These are phyloP conservation scores for Panthera tigris DNA, from an alignment of 2,113 vertebrate genomes.

Conservation along the genomic window DNA sequence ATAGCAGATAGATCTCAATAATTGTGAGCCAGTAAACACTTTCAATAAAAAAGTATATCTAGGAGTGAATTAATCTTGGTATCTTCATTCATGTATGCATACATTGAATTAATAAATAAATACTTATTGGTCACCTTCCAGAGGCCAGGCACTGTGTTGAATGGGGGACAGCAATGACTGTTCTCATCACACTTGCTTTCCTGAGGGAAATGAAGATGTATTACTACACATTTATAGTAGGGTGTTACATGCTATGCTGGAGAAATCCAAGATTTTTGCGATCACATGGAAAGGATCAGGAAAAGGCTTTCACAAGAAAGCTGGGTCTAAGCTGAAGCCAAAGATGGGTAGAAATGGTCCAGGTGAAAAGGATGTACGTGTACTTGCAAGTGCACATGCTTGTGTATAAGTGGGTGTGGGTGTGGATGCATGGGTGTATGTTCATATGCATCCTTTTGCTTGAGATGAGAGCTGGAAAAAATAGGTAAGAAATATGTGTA, in stretches of 20 bases:
- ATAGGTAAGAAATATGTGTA: neutral
- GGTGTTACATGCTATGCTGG: no score
- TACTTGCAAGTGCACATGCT: accelerated
- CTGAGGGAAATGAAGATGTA: neutral
- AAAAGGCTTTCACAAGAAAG: neutral
- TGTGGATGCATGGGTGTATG: accelerated
- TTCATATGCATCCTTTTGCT: accelerated
- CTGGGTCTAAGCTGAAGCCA: neutral
- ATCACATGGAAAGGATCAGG: neutral
- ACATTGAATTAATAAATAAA: neutral
- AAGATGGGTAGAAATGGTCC: neutral
- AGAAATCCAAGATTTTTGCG: neutral
- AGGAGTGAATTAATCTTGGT: neutral
- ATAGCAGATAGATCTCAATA: neutral
- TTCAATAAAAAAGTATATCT: neutral
- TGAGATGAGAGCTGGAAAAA: neutral
- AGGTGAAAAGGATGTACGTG: neutral
- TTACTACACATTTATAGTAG: neutral
- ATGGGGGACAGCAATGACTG: accelerated
- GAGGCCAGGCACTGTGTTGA: neutral
- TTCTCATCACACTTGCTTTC: neutral
- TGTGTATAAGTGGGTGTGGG: accelerated
- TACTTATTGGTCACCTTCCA: neutral
- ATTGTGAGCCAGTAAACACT: neutral
- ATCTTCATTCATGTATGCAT: neutral